Conservation (phyloP, 1,140 invertebrate species). For the Drosophila repletoides region DNA sequence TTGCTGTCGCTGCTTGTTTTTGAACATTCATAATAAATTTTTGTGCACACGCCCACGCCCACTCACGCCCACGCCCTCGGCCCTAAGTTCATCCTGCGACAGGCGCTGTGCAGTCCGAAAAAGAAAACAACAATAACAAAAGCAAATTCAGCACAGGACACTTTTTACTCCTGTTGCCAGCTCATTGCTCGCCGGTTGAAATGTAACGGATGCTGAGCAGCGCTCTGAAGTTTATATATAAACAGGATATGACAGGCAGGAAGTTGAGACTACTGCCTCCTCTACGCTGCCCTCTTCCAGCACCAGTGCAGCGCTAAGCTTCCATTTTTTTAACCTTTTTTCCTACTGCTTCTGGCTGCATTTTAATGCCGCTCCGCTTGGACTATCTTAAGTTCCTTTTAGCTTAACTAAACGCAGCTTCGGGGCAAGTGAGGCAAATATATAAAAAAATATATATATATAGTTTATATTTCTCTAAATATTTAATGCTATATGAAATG, state of each 20-base stretch:
- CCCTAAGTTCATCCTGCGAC: conserved; percentile 1
- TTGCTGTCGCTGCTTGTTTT: conserved; percentile 68
- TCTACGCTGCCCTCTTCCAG: background rate
- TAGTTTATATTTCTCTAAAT: conserved; percentile 26
- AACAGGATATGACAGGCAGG: conserved; percentile 76
- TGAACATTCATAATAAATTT: conserved; percentile 77
- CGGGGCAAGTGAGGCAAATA: conserved; percentile 33
- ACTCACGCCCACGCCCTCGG: conserved; percentile 34
- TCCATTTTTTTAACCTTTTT: conserved; percentile 29
- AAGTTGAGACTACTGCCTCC: no score
- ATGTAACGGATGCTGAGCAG: conserved; percentile 72
- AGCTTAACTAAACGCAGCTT: conserved; percentile 56
- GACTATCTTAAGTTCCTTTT: conserved; percentile 39
- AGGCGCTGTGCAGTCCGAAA: background rate
- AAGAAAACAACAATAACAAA: conserved; percentile 39
- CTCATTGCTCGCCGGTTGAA: conserved; percentile 57
- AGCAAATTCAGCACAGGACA: conserved; percentile 23
- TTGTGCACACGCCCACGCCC: conserved; percentile 36
- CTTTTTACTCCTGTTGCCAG: conserved; percentile 16
- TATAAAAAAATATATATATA: background rate
- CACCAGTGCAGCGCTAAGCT: conserved; percentile 49
- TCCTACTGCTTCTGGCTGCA: conserved; percentile 33
- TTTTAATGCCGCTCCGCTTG: conserved; percentile 60
- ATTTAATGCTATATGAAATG: conserved; percentile 13
- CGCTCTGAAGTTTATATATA: conserved; percentile 73